phyloP scores from a whole-genome alignment of 2,113 vertebrate genomes.

The Dasypus novemcinctus region DNA sequence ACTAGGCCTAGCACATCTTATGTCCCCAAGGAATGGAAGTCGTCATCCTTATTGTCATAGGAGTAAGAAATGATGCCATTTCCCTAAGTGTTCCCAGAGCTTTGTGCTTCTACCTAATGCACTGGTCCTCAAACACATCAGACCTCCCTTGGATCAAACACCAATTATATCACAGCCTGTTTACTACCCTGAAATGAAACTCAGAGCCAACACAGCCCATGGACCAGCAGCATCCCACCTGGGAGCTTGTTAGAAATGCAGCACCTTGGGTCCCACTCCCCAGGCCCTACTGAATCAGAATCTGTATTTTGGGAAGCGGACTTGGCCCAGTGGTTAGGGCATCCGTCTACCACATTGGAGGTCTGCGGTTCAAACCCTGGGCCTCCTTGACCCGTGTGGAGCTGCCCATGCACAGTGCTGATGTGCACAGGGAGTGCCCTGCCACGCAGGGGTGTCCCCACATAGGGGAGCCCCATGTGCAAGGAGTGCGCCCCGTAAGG shows the following conservation, averaged over 20 bases:
- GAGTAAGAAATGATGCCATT: neutral
- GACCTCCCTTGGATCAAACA: neutral
- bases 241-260: neutral
- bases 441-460: no score
- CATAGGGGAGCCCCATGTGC: no score
- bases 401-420: no score
- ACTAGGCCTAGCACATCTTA: neutral
- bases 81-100: neutral
- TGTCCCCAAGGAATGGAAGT: neutral
- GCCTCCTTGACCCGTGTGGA: no score
- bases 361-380: no score
- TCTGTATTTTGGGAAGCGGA: neutral
- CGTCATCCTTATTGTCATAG: neutral
- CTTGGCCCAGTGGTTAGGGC: no score
- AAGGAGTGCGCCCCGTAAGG: no score
- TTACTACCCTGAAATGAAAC: neutral
- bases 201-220: neutral
- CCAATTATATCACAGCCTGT: neutral
- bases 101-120: neutral
- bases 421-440: no score
- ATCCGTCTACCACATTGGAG: no score
- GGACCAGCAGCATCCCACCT: neutral
- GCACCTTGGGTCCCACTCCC: neutral
- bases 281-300: neutral
- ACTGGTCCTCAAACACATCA: neutral